Conservation (phyloP, 2,797 vertebrate species). For the Dromococcyx pavoninus region DNA sequence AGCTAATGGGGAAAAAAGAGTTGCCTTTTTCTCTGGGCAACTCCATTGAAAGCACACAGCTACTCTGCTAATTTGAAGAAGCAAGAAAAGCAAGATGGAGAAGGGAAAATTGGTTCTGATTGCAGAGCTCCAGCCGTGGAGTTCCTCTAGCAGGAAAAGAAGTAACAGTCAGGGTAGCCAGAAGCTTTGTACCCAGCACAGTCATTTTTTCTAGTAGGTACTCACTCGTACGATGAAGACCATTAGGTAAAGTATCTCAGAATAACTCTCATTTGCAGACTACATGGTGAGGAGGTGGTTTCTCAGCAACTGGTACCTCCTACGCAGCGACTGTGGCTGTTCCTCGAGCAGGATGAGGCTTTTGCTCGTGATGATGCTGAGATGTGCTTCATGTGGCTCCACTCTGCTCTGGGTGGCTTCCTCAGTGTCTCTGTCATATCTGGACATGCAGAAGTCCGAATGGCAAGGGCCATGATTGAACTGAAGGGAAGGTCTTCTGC, state of each 20-base stretch:
- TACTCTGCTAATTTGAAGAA: neutral
- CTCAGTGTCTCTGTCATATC: neutral
- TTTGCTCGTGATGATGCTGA: neutral
- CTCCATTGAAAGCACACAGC: neutral
- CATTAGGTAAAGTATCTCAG: constrained; percentile 47
- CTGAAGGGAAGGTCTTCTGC: neutral
- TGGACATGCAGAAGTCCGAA: neutral
- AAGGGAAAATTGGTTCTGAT: neutral
- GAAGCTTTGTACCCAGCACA: neutral
- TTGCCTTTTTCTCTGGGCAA: neutral
- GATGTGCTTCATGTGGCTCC: neutral
- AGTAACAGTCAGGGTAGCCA: neutral
- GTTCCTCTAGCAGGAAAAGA: neutral
- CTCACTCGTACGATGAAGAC: neutral
- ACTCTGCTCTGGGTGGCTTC: neutral
- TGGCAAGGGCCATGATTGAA: rapidly evolving
- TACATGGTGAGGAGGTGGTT: constrained; percentile 39
- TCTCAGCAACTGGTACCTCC: constrained; percentile 58
- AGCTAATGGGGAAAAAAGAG: neutral
- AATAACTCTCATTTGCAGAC: constrained; percentile 43
- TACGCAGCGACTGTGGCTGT: neutral
- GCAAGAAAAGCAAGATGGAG: neutral
- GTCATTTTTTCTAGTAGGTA: neutral
- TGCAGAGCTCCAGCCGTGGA: neutral
- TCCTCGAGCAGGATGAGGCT: neutral